These are phyloP conservation scores for Erpornis zantholeuca DNA, from an alignment of 2,113 vertebrate species.

Conservation along the genomic window DNA sequence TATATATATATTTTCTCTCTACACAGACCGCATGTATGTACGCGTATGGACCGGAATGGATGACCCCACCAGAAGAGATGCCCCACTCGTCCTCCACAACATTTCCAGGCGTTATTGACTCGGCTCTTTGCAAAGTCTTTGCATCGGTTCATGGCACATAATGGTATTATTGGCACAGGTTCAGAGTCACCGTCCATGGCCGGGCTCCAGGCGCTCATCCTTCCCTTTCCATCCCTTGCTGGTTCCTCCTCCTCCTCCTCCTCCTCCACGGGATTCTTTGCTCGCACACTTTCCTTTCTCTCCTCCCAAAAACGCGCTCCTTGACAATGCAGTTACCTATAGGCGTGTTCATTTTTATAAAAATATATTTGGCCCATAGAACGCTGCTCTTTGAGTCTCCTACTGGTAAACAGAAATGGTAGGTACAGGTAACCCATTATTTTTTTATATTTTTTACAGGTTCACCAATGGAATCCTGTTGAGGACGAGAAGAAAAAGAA, in stretches of 20 bases:
- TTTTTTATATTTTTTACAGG: slow-evolving; percentile 80
- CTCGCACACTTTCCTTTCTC: background rate
- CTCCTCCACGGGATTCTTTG: background rate
- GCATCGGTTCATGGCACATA: slow-evolving; percentile 94
- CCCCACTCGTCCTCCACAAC: slow-evolving; percentile 47
- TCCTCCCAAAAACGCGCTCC: slow-evolving; percentile 49
- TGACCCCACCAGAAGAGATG: slow-evolving; percentile 65
- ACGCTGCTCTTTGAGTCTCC: slow-evolving; percentile 82
- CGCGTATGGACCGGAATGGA: slow-evolving; percentile 67
- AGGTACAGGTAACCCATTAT: slow-evolving; percentile 72
- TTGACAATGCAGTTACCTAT: slow-evolving; percentile 65
- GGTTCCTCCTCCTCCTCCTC: background rate
- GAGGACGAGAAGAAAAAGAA: slow-evolving; percentile 57
- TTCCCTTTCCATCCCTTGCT: background rate
- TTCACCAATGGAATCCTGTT: slow-evolving; percentile 90
- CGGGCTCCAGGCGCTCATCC: slow-evolving; percentile 55
- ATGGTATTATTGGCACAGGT: slow-evolving; percentile 99
- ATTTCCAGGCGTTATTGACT: background rate
- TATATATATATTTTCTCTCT: slow-evolving; percentile 65
- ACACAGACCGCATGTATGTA: slow-evolving; percentile 64
- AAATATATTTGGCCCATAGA: slow-evolving; percentile 96
- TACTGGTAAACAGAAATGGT: slow-evolving; percentile 83
- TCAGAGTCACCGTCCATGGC: slow-evolving; percentile 83
- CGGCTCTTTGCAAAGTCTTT: slow-evolving; percentile 60
- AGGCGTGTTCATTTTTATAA: slow-evolving; percentile 87